Conservation (phyloP, 2,888 invertebrate genomes). For the Sinodicranocentrus sp. region DNA sequence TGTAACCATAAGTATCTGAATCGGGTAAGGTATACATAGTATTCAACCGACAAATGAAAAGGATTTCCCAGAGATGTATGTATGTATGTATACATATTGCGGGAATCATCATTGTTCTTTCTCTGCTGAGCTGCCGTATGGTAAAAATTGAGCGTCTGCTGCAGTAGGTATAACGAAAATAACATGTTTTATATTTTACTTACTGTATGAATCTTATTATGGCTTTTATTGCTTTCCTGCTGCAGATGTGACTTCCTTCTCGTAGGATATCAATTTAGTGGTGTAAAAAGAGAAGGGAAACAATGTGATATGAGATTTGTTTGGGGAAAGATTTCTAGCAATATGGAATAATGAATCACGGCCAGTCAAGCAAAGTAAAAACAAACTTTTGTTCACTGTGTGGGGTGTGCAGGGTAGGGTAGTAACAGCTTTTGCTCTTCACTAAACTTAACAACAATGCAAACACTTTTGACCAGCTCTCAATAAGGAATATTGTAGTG, state of each 20-base stretch:
- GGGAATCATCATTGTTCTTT: no score
- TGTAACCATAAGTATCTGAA: no score
- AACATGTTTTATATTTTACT: slow-evolving; percentile 25
- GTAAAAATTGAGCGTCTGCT: not conserved
- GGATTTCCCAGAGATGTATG: not conserved
- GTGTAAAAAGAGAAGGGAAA: not conserved
- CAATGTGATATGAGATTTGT: slow-evolving; percentile 45
- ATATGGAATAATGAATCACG: slow-evolving; percentile 61
- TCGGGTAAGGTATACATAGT: no score
- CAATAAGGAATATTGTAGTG: not conserved
- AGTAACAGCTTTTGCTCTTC: not conserved
- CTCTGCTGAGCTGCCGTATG: not conserved
- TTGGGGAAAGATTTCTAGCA: slow-evolving; percentile 34
- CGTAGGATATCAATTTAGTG: slow-evolving; percentile 25
- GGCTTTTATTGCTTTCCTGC: slow-evolving; percentile 30
- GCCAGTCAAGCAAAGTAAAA: slow-evolving; percentile 29
- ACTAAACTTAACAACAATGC: not conserved
- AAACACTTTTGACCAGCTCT: slow-evolving; percentile 15
- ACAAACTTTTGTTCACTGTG: slow-evolving; percentile 36
- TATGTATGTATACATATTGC: not conserved
- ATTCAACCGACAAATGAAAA: slow-evolving; percentile 3
- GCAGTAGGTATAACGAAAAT: slow-evolving; percentile 1
- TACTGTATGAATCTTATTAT: slow-evolving; percentile 55
- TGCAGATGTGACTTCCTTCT: slow-evolving; percentile 64
- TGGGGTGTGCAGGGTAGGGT: no score